phyloP scores from a whole-genome alignment of 2,797 vertebrate species.

The Oophaga sylvatica region DNA sequence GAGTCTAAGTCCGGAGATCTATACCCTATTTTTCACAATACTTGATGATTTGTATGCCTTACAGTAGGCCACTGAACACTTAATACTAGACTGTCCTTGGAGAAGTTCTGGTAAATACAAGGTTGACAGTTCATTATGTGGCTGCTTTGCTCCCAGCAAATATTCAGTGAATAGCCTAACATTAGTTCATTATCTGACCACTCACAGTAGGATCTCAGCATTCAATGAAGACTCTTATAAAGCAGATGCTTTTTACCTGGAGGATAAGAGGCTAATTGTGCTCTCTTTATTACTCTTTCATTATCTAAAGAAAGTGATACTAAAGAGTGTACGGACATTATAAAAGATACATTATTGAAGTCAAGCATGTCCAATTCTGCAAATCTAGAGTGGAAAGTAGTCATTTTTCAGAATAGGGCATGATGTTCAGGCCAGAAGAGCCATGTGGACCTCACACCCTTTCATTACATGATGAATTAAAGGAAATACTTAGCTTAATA shows the following conservation, averaged over 20 bases:
- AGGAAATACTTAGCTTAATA: constrained; percentile 61
- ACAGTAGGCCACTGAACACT: not conserved
- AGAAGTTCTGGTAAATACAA: not conserved
- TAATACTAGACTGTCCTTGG: not conserved
- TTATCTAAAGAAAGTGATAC: constrained; percentile 47
- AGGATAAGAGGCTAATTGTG: constrained; percentile 56
- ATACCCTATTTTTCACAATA: not conserved
- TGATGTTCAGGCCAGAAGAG: constrained; percentile 15
- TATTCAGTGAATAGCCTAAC: constrained; percentile 42
- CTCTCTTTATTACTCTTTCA: constrained; percentile 48
- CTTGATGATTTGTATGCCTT: not conserved
- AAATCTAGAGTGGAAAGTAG: constrained; percentile 31
- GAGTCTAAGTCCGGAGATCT: too few relatives aligned
- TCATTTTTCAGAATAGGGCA: constrained; percentile 47
- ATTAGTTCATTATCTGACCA: constrained; percentile 51
- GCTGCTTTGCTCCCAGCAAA: constrained; percentile 33
- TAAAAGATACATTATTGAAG: constrained; percentile 47
- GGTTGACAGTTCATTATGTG: constrained; percentile 36
- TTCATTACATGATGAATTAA: constrained; percentile 61
- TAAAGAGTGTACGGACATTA: constrained; percentile 42
- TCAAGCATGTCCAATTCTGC: constrained; percentile 45
- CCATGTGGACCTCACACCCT: constrained; percentile 27
- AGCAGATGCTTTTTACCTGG: constrained; percentile 58
- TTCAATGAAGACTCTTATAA: constrained; percentile 48
- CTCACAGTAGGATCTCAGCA: constrained; percentile 46